Percentiles rank a stretch among this genome's conserved stretches.
phyloP scores from a whole-genome alignment of 2,113 vertebrate genomes.

The Ranitomeya imitator region DNA sequence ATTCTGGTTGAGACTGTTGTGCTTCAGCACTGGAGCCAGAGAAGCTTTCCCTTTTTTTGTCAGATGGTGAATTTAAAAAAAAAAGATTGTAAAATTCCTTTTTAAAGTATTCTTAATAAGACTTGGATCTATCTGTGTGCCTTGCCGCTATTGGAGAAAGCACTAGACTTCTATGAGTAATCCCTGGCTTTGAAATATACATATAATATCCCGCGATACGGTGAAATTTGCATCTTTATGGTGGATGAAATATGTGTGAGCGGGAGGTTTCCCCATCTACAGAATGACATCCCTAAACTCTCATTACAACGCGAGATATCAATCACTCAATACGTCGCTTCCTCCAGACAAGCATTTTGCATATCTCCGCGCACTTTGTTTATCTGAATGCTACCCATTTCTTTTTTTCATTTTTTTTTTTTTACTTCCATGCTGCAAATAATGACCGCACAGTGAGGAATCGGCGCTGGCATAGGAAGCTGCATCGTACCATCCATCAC shows the following conservation, averaged over 20 bases:
- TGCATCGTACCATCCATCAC: background rate
- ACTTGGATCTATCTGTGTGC: too few species aligned
- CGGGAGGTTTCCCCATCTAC: slow-evolving; percentile 71
- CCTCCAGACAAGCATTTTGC: slow-evolving; percentile 68
- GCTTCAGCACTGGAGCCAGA: too few species aligned
- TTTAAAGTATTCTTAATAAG: too few species aligned
- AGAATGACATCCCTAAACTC: slow-evolving; percentile 74
- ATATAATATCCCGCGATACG: slow-evolving; percentile 68
- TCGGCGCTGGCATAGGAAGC: background rate
- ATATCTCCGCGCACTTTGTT: background rate
- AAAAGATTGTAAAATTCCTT: too few species aligned
- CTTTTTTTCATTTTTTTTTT: background rate
- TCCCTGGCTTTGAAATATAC: slow-evolving; percentile 64
- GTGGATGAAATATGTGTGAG: slow-evolving; percentile 74
- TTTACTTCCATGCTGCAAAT: background rate
- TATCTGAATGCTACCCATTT: slow-evolving; percentile 1
- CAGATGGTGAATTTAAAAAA: too few species aligned
- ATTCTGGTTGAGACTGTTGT: too few species aligned
- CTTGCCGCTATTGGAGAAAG: background rate
- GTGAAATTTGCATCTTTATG: slow-evolving; percentile 76
- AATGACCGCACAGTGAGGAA: background rate
- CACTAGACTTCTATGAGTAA: background rate
- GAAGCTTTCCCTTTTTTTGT: too few species aligned
- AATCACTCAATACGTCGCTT: slow-evolving; percentile 73
- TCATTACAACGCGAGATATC: slow-evolving; percentile 67